phyloP scores from a whole-genome alignment of 92 coral and sea anemone species.

The Siderastrea siderea region DNA sequence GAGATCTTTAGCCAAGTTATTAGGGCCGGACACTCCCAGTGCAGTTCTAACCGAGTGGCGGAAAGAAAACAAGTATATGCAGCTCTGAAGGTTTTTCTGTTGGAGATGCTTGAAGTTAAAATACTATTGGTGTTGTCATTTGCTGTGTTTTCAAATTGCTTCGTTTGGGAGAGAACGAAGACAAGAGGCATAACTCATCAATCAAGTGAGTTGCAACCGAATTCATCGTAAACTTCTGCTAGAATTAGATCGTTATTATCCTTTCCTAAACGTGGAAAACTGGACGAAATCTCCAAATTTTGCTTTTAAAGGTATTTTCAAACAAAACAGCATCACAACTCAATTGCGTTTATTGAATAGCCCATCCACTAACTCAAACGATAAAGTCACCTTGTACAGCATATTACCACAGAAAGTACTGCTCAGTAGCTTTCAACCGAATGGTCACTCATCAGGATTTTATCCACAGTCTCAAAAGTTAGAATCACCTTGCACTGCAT shows the following conservation, averaged over 20 bases:
- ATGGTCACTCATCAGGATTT: too few species aligned
- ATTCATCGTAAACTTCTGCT: not conserved
- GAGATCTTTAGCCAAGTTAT: not conserved
- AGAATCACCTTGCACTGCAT: too few species aligned
- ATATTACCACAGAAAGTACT: too few species aligned
- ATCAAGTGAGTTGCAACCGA: conserved; percentile 12
- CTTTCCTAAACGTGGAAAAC: not conserved
- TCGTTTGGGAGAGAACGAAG: conserved; percentile 41
- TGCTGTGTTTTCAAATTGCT: conserved; percentile 16
- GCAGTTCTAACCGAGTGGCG: not conserved
- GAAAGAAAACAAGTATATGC: not conserved
- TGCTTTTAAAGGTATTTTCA: too few species aligned
- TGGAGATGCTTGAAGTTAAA: not conserved
- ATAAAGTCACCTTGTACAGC: too few species aligned
- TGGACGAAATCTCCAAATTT: too few species aligned
- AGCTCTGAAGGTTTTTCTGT: not conserved
- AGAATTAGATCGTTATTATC: not conserved
- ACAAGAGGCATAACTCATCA: not conserved
- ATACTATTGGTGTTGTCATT: not conserved
- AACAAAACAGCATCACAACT: too few species aligned
- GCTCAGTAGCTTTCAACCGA: too few species aligned
- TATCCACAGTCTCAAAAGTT: too few species aligned
- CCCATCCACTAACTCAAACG: too few species aligned
- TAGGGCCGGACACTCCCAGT: not conserved
- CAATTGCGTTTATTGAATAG: too few species aligned